phyloP scores from a whole-genome alignment of 2,113 vertebrate genomes.

The Leuciscus idus region DNA sequence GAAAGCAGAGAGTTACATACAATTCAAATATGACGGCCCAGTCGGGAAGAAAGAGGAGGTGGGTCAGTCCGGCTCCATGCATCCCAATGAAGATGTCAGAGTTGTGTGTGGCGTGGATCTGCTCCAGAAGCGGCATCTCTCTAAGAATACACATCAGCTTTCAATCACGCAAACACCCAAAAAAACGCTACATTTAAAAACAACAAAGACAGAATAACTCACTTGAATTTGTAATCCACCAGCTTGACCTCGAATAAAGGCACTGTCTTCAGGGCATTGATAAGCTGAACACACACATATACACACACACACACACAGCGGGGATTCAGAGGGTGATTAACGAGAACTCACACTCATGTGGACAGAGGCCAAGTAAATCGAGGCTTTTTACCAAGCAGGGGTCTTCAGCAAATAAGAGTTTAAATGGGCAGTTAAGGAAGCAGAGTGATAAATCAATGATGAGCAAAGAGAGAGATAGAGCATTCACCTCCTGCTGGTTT shows the following conservation, averaged over 20 bases:
- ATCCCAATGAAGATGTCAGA: slow-evolving; percentile 98
- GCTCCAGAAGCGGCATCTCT: slow-evolving; percentile 89
- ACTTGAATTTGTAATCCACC: slow-evolving; percentile 98
- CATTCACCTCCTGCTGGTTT: slow-evolving; percentile 91
- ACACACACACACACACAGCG: slow-evolving; percentile 54
- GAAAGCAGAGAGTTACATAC: slow-evolving; percentile 67
- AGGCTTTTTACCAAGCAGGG: slow-evolving; percentile 56
- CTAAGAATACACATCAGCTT: slow-evolving; percentile 69
- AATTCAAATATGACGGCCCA: slow-evolving; percentile 97
- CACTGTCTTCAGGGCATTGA: slow-evolving; percentile 89
- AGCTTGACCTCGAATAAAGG: slow-evolving; percentile 87
- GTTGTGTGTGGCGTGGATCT: slow-evolving; percentile 91
- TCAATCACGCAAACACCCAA: slow-evolving; percentile 19
- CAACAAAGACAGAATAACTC: slow-evolving; percentile 65
- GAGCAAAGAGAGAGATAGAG: slow-evolving; percentile 44
- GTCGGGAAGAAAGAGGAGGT: slow-evolving; percentile 95
- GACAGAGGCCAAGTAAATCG: slow-evolving; percentile 67
- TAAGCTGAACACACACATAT: slow-evolving; percentile 81
- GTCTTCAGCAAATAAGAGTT: slow-evolving; percentile 71
- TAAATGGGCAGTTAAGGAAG: slow-evolving; percentile 68
- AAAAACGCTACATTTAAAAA: slow-evolving; percentile 36
- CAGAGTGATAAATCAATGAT: slow-evolving; percentile 71
- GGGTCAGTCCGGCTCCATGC: slow-evolving; percentile 95
- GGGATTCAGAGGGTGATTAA: slow-evolving; percentile 63
- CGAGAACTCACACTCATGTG: slow-evolving; percentile 59